Evolutionary conservation across 2,888 invertebrate genomes (phyloP), one percentile per base, ranked within the genome.

Genomic region (Drosophila leonis): DNA sequence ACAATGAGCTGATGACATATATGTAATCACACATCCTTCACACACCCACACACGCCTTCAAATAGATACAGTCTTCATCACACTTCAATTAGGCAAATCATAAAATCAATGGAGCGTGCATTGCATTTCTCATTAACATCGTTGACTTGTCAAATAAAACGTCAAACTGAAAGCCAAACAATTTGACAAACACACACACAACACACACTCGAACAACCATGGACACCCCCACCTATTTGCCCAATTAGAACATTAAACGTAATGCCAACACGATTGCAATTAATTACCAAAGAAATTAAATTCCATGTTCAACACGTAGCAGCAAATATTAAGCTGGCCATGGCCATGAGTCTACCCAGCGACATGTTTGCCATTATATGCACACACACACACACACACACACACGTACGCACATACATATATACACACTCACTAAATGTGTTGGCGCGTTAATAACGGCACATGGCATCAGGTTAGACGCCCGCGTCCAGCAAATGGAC

Each of bases 261-360:
- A 88, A 86, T 90, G 73, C 90, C 90, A 90, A 90, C 90, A 90
- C 86, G 86, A 90, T 86, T 86, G 86, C 88, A 90, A 86, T 86
- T 86, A 90, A 86, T 86, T 86, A 90, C 86, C 80, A 72, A 88
- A 85, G 86, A 90, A 86, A 86, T 86, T 86, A 90, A 90, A 86
- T 88, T 88, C 73, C 78, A 88, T 85, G 90, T 75, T 90, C 89
- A 86, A 86, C 86, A 90, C 90, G 88, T 86, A 72, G 77, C 72
- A 67, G 61, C 73, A 78, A 85, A 90, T 81, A 88, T 84, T 72
- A 86, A 72, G 78, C 75, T 65, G 59, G 39, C 65, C 15, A 75
- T 63, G 49, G 54, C 65, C 69, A 61, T 65, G 65, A 65, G 15
- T 52, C 46, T n/a, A 48, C 15, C 59, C 59, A 37, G n/a, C 65